Conservation (phyloP, 2,113 vertebrate species). For the Dipodomys spectabilis region DNA sequence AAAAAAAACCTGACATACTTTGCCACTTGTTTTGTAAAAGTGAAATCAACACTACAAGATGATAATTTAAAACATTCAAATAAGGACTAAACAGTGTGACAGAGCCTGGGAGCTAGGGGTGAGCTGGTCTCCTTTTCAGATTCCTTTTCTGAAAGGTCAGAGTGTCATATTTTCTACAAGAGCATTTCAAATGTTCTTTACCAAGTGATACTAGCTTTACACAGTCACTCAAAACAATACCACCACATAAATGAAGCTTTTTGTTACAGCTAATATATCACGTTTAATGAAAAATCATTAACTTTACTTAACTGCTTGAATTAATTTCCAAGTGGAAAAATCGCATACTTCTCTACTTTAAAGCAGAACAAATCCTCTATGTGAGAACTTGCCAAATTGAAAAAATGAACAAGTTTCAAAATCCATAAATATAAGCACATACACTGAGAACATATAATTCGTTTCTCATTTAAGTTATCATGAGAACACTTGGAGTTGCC, state of each 20-base stretch:
- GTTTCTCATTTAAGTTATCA: neutral
- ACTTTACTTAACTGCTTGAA: conserved; percentile 26
- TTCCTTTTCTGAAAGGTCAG: conserved; percentile 46
- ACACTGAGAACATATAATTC: neutral
- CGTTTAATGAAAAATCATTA: conserved; percentile 42
- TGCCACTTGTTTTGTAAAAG: conserved; percentile 36
- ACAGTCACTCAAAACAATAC: conserved; percentile 12
- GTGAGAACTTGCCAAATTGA: neutral
- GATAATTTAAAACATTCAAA: conserved; percentile 71
- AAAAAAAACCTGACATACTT: conserved; percentile 64
- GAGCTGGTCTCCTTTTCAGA: neutral
- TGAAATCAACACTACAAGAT: conserved; percentile 50
- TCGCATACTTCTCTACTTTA: neutral
- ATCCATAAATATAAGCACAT: neutral
- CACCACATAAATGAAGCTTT: neutral
- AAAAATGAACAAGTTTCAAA: neutral
- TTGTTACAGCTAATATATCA: neutral
- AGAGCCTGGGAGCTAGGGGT: neutral
- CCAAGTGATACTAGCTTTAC: conserved; percentile 52
- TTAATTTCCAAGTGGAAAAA: conserved; percentile 64
- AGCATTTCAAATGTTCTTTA: neutral
- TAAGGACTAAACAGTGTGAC: neutral
- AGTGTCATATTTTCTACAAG: neutral
- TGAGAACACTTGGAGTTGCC: conserved; percentile 27
- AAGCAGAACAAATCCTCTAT: neutral